Evolutionary conservation across 2,888 invertebrate species (phyloP).

Genomic region (Thumatha senex): DNA sequence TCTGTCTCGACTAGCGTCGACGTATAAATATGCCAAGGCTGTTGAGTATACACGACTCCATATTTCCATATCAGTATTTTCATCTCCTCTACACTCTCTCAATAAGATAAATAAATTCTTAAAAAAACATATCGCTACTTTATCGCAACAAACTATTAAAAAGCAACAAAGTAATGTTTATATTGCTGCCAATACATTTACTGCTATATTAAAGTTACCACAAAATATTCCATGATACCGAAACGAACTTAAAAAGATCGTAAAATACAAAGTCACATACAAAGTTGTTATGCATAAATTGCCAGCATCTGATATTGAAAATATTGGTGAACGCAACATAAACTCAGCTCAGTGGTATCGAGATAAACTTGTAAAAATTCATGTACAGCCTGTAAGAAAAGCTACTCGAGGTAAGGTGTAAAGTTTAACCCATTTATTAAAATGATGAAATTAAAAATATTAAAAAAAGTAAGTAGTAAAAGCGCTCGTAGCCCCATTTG

Average conservation of each 20-base stretch:
- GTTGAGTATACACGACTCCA: too few relatives aligned
- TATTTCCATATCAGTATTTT: too few relatives aligned
- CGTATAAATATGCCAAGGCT: too few relatives aligned
- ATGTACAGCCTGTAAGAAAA: constrained; percentile 16
- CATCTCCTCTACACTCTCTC: too few relatives aligned
- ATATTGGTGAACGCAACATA: constrained; percentile 40
- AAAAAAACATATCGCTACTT: too few relatives aligned
- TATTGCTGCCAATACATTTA: constrained; percentile 13
- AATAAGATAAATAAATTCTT: too few relatives aligned
- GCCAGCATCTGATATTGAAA: constrained; percentile 42
- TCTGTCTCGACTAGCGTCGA: too few relatives aligned
- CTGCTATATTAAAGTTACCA: constrained; percentile 7
- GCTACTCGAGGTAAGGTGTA: constrained; percentile 8
- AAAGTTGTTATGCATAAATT: constrained; percentile 40
- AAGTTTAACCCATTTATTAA: neutral
- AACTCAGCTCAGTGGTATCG: constrained; percentile 26
- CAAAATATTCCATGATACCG: constrained; percentile 10
- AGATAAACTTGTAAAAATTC: constrained; percentile 40
- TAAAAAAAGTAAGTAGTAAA: too few relatives aligned
- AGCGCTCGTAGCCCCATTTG: too few relatives aligned
- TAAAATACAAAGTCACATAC: constrained; percentile 43
- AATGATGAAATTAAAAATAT: neutral
- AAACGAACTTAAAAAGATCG: constrained; percentile 21
- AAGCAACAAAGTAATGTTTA: constrained; percentile 1
- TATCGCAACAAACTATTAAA: neutral